Base-by-base conservation (phyloP, 2,888 invertebrate species). In the Hemicrepidius hirtus region DNA sequence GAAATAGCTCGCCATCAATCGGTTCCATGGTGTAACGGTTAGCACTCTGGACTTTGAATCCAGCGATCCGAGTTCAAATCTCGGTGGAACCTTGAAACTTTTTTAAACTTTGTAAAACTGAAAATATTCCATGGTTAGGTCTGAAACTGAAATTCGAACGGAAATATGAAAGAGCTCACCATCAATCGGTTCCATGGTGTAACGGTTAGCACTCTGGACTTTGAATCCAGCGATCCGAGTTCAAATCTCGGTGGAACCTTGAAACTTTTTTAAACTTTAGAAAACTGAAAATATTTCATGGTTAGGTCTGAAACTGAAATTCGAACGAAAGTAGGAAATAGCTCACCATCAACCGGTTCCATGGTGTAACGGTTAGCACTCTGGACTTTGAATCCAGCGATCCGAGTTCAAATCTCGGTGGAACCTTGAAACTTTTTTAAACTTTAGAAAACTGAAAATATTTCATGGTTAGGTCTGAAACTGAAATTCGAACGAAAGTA, bases 321-420 rank as follows among this genome's bases (percentile, higher is more conserved):
- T 37, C 9, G 1, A 3, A 3, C 10, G 3, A 6, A n/a, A 37
- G 10, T 5, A 3, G 24, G 5, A 24, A 24, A 24, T 5, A 5
- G 3, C 24, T 24, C 3, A 24, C 2, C 5, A 24, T 2, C 16
- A 16, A 44, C 41, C 77, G 91, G 91, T 90, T 88, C 91, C 91
- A 91, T 91, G 91, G 91, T 91, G 91, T 92, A 92, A 92, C 89
- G 91, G 92, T 92, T 90, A 92, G 92, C 92, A 92, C 92, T 92
- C 91, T 92, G 91, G 92, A 92, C 92, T 92, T 89, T 92, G 91
- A 92, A 92, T 92, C 92, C 91, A 92, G 91, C 91, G 91, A 92
- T 92, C 92, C 91, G 91, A 92, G 92, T 92, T 92, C 92, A 91
- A 92, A 91, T 92, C 92, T 92, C 92, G 91, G 92, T 92, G 91